Conservation (phyloP, 2,888 invertebrate species). For the Sepioteuthis lessoniana region DNA sequence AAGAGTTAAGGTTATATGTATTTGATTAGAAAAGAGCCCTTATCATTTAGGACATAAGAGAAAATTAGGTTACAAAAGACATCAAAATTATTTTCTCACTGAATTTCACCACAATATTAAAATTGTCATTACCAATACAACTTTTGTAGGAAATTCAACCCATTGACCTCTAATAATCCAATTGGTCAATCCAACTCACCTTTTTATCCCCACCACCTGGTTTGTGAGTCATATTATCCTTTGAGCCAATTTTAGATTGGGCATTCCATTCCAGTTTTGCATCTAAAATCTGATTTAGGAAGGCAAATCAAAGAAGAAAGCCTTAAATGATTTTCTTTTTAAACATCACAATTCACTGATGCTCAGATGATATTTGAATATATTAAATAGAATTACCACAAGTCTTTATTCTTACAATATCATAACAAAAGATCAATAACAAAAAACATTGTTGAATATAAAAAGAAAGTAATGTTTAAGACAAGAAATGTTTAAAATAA, state of each 20-base stretch:
- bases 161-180: not conserved
- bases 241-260: constrained; percentile 85
- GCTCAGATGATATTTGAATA: not conserved
- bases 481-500: not conserved
- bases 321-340: not conserved
- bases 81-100: not conserved
- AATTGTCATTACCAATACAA: not conserved
- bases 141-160: not conserved
- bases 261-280: constrained; percentile 53
- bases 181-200: constrained; percentile 57
- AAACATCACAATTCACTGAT: no score
- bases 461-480: no score
- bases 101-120: not conserved
- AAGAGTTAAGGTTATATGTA: not conserved
- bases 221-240: constrained; percentile 87
- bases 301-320: not conserved
- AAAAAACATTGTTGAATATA: no score
- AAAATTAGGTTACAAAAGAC: not conserved
- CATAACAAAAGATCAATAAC: no score
- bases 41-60: no score
- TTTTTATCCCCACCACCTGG: constrained; percentile 93
- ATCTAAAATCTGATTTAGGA: constrained; percentile 50
- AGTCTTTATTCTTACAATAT: not conserved
- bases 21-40: not conserved
- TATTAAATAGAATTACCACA: not conserved